Base-by-base conservation (phyloP, 2,797 vertebrate species). In the Bovichtus diacanthus region DNA sequence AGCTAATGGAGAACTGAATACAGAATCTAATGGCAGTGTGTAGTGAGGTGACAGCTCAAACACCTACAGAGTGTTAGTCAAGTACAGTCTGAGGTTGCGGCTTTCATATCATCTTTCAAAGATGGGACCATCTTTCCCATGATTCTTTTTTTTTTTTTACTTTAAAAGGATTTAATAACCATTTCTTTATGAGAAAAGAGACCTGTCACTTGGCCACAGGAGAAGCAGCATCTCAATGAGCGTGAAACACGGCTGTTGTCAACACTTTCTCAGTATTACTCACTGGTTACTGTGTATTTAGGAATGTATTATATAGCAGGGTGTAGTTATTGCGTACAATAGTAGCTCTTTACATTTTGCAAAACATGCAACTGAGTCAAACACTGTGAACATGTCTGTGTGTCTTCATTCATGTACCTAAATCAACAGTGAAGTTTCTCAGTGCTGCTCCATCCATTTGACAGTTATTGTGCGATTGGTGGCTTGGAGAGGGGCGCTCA, bases 401-500 rank as follows among this genome's bases (percentile, higher is more conserved):
- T 62, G 54, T 67, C 65, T 54, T 70, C 39, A 54, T 80, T 63
- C 39, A 56, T 27, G 7, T 21, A 16, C 47, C 19, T 27, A 44
- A 38, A 67, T 64, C 34, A 70, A 53, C 25, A 29, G 71, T 8
- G 21, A 47, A 62, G 2, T 65, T 49, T 71, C 67, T 80, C 59
- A 1, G 75, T 31, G 36, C 47, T 4, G 3, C 29, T 84, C 21
- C 9, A 9, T 75, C 70, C 34, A 5, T 71, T 72, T 70, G 47
- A 59, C 68, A 47, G 75, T 83, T 79, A 84, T 50, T 76, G 65
- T 86, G 80, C 68, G 82, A 79, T 58, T 77, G 81, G 81, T 74
- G 19, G 74, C 76, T 51, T 31, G 63, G 46, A 65, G 73, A 82
- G 74, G 51, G 86, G 74, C 39, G 51, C 76, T 82, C 43, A 58